Conservation (phyloP, 2,113 vertebrate genomes). For the Gasterosteus nipponicus region DNA sequence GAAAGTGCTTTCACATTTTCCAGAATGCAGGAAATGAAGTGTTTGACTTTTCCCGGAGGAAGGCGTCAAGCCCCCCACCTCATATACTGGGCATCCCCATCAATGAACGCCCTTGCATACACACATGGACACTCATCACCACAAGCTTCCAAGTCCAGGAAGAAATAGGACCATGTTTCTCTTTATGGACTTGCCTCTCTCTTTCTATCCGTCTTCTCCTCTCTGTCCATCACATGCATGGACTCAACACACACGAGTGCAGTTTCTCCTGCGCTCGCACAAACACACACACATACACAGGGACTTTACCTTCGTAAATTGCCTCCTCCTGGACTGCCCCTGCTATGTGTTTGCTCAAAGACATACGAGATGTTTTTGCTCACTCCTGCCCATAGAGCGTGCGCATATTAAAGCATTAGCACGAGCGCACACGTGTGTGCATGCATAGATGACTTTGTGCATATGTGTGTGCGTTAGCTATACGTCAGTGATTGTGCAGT, state of each 20-base stretch:
- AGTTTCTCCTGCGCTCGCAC: neutral
- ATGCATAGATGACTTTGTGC: conserved; percentile 15
- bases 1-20: neutral
- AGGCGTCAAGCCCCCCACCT: neutral
- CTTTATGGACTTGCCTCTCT: conserved; percentile 47
- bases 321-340: neutral
- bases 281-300: neutral
- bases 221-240: conserved; percentile 32
- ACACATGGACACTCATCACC: conserved; percentile 37
- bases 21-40: neutral
- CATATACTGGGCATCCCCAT: neutral
- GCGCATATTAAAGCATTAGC: neutral
- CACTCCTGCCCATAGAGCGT: neutral
- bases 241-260: neutral
- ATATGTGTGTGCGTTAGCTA: conserved; percentile 12
- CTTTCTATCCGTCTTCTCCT: neutral
- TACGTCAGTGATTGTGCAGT: conserved; percentile 28
- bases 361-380: conserved; percentile 19
- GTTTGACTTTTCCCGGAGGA: neutral
- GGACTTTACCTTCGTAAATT: conserved; percentile 1
- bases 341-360: conserved; percentile 21
- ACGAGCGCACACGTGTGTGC: neutral
- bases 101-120: neutral
- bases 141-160: conserved; percentile 31
- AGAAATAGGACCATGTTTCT: conserved; percentile 54